Evolutionary conservation across 2,888 invertebrate species (phyloP).

Genomic region (Cantharis lateralis): DNA sequence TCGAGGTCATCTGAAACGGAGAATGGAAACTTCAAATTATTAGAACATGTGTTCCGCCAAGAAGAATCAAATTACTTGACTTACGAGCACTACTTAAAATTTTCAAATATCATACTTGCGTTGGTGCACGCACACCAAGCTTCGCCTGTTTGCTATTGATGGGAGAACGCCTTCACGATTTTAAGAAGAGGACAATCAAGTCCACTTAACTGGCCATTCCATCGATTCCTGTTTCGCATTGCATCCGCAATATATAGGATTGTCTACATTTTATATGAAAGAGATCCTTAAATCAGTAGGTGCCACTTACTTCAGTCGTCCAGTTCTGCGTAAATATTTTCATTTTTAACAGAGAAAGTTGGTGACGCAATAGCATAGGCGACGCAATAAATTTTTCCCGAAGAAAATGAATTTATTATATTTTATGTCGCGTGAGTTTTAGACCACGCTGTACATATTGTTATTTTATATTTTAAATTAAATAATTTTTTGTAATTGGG

Average conservation of each 20-base stretch:
- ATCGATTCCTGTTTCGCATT: too few species aligned
- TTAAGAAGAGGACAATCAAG: too few species aligned
- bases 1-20: not conserved
- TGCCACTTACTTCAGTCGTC: too few species aligned
- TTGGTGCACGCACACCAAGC: not conserved
- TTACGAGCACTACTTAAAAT: not conserved
- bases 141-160: too few species aligned
- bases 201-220: too few species aligned
- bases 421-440: not conserved
- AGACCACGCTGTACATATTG: not conserved
- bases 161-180: not conserved
- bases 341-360: too few species aligned
- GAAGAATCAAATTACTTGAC: not conserved
- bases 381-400: not conserved
- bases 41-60: not conserved
- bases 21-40: not conserved
- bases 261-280: too few species aligned
- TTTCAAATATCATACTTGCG: not conserved
- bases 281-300: too few species aligned
- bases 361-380: not conserved
- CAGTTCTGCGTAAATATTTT: too few species aligned
- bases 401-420: not conserved
- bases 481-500: not conserved
- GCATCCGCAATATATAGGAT: too few species aligned
- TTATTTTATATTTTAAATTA: not conserved